Base-by-base conservation (phyloP, 2,888 invertebrate genomes). In the Galerucella pusilla region DNA sequence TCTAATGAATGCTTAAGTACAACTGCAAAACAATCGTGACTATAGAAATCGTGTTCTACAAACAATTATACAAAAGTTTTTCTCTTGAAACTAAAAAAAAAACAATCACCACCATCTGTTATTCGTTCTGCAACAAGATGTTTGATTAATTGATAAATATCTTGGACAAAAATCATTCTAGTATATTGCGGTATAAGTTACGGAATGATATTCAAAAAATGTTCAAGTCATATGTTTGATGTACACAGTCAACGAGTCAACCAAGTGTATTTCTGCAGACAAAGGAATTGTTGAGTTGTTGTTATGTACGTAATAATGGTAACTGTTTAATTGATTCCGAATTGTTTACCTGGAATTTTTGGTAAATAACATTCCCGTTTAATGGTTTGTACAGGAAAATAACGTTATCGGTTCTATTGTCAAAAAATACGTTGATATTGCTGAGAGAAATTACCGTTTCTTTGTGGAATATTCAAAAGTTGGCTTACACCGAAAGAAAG, bases 221-320 rank as follows among this genome's bases (percentile, higher is more conserved):
- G 59, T 75, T 77, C 54, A 52, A 66, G 73, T 71, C 78, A 78
- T 76, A 75, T 78, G 78, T 76, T 76, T 52, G 68, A 75, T 73
- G 78, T 75, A 69, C 64, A 69, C 59, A 65, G 7, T 35, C 64
- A 16, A 46, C 45, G 10, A 64, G 64, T 73, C 64, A 61, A 61
- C 14, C 64, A 65, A 61, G 20, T 71, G 35, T 59, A 54, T 25
- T 59, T 54, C 57, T 59, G 65, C 70, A 54, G 9, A 72, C 45
- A 49, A 57, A 67, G 60, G 65, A 10, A 11, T 57, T 57, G 57
- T 57, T 57, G 20, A 10, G 20, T 57, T 57, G 57, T 57, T 57
- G 20, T 57, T 57, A 7, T 57, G 57, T 20, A 57, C n/a, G 16
- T 20, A 9, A 16, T 57, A 54, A 54, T n/a, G 14, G n/a, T 54